Evolutionary conservation across 1,140 invertebrate species (phyloP).

Genomic region (Danaus melanippus): DNA sequence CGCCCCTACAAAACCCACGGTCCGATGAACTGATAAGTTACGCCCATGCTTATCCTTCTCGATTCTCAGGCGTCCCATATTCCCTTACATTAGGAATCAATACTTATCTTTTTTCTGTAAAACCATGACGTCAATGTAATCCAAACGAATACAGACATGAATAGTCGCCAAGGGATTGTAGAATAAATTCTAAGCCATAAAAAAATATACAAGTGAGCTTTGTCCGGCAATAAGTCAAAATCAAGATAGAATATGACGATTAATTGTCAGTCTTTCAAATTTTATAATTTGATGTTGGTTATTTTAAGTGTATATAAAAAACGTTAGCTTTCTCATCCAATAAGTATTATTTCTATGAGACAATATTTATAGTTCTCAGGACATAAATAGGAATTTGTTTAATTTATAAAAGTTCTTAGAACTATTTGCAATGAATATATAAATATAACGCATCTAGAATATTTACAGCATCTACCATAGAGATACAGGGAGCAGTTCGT

Average conservation of each 20-base stretch:
- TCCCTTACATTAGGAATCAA: conserved; percentile 37
- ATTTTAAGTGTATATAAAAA: too few species aligned
- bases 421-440: not conserved
- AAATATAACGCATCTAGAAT: conserved; percentile 4
- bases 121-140: conserved; percentile 45
- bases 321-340: too few species aligned
- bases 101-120: conserved; percentile 51
- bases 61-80: conserved; percentile 36
- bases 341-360: too few species aligned
- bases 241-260: too few species aligned
- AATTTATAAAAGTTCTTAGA: too few species aligned
- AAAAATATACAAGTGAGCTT: too few species aligned
- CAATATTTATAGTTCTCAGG: too few species aligned
- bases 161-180: conserved; percentile 7
- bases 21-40: conserved; percentile 41
- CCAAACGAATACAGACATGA: conserved; percentile 38
- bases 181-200: not conserved
- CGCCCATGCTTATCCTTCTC: conserved; percentile 30
- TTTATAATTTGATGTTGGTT: too few species aligned
- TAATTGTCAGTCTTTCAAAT: too few species aligned
- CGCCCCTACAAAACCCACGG: conserved; percentile 25
- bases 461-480: conserved; percentile 6
- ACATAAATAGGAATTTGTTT: too few species aligned
- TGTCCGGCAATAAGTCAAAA: too few species aligned
- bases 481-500: conserved; percentile 17